Evolutionary conservation across 2,797 vertebrate genomes (phyloP).

Genomic region (Chlorospingus flavigularis): DNA sequence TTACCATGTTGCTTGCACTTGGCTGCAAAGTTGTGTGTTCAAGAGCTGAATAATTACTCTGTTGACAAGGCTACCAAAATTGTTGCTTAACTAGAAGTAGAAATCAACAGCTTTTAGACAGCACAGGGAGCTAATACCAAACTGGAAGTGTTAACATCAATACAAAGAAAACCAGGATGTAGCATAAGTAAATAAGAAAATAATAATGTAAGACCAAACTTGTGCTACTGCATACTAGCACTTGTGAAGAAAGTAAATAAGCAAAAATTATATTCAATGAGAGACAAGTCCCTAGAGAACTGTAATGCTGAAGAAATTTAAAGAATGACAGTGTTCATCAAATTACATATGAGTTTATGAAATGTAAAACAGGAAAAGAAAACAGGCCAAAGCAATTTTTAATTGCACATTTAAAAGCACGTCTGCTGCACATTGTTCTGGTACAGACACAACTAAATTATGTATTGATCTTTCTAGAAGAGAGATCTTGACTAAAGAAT

Average conservation of each 20-base stretch:
- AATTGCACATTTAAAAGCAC: neutral
- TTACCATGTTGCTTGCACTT: neutral
- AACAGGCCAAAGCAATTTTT: conserved; percentile 30
- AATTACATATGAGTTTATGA: conserved; percentile 11
- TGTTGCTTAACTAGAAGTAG: neutral
- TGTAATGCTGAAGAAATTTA: conserved; percentile 21
- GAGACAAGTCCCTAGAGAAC: neutral
- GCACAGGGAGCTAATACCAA: neutral
- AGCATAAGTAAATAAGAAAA: neutral
- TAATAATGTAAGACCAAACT: neutral
- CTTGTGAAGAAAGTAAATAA: neutral
- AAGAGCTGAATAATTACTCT: neutral
- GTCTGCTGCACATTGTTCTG: neutral
- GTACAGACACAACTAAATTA: neutral
- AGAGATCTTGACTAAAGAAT: neutral
- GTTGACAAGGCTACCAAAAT: neutral
- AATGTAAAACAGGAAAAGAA: conserved; percentile 15
- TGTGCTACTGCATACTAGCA: neutral
- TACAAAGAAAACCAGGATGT: neutral
- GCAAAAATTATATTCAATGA: neutral
- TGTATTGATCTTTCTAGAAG: neutral
- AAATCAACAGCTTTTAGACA: neutral
- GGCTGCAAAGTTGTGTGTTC: neutral
- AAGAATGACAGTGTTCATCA: conserved; percentile 36
- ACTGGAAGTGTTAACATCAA: neutral